Evolutionary conservation across 2,888 invertebrate genomes (phyloP).

Genomic region (Diarsia dahlii): DNA sequence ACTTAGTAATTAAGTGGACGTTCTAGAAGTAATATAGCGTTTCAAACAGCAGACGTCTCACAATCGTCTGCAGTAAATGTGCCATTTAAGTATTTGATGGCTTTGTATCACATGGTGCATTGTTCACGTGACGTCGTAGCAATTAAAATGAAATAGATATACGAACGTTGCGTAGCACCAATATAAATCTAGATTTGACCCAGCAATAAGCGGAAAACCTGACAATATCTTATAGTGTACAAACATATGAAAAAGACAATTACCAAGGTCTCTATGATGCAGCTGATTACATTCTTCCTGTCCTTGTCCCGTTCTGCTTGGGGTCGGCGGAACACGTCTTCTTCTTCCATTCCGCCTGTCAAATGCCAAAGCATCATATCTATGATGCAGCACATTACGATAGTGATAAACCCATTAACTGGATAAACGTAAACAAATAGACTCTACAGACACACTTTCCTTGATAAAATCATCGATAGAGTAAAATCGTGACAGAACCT

Average conservation of each 20-base stretch:
- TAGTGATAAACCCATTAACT: constrained; percentile 21
- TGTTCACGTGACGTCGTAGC: constrained; percentile 34
- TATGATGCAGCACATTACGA: constrained; percentile 4
- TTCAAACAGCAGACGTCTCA: constrained; percentile 28
- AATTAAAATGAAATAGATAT: constrained; percentile 40
- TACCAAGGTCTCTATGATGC: constrained; percentile 1
- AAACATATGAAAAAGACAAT: constrained; percentile 10
- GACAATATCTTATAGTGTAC: constrained; percentile 1
- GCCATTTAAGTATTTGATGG: constrained; percentile 41
- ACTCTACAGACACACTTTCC: constrained; percentile 11
- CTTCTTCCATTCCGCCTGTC: too few species aligned
- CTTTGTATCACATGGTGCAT: constrained; percentile 29
- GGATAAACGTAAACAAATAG: constrained; percentile 11
- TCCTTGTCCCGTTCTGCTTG: too few species aligned
- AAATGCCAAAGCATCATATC: neutral
- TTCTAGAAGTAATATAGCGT: constrained; percentile 28
- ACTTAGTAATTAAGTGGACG: constrained; percentile 24
- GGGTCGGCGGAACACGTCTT: too few species aligned
- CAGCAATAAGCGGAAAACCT: constrained; percentile 7
- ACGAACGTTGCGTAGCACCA: neutral
- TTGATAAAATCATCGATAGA: constrained; percentile 21
- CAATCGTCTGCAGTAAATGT: constrained; percentile 40
- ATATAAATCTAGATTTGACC: constrained; percentile 24
- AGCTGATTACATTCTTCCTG: neutral
- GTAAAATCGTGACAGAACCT: constrained; percentile 6